Evolutionary conservation across 2,797 vertebrate genomes (phyloP).

Genomic region (Enteromius paludinosus): DNA sequence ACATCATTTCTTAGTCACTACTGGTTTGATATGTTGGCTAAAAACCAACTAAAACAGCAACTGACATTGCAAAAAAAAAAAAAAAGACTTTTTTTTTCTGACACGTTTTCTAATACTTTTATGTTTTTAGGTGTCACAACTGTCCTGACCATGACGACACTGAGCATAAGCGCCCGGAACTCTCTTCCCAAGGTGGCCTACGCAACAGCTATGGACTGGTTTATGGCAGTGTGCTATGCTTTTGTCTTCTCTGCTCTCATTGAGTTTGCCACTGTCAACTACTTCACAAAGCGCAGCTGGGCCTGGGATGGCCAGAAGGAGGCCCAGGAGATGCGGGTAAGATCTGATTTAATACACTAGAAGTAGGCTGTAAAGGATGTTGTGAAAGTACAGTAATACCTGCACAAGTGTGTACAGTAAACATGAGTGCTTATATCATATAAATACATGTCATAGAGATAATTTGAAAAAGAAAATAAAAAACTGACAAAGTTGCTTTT

Average conservation of each 20-base stretch:
- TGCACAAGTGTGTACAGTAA: neutral
- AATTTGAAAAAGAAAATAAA: neutral
- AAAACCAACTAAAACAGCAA: neutral
- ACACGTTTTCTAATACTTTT: neutral
- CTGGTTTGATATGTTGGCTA: neutral
- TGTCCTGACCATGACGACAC: constrained; percentile 98
- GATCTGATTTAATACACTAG: constrained; percentile 50
- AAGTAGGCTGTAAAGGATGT: neutral
- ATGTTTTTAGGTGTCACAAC: constrained; percentile 92
- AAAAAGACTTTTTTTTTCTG: too few species aligned
- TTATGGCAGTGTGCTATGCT: constrained; percentile 99
- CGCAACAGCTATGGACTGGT: constrained; percentile 99
- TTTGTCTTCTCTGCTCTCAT: constrained; percentile 99
- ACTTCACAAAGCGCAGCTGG: constrained; percentile 99
- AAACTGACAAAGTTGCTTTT: neutral
- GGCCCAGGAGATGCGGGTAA: constrained; percentile 93
- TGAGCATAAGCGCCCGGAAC: constrained; percentile 99
- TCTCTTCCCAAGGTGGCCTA: constrained; percentile 98
- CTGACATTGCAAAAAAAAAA: neutral
- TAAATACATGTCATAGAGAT: neutral
- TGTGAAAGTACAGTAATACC: neutral
- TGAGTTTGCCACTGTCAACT: constrained; percentile 99
- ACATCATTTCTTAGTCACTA: neutral
- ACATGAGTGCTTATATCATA: neutral
- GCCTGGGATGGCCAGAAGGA: constrained; percentile 99